Conservation (phyloP, 2,888 invertebrate genomes). For the Aradus depressus region DNA sequence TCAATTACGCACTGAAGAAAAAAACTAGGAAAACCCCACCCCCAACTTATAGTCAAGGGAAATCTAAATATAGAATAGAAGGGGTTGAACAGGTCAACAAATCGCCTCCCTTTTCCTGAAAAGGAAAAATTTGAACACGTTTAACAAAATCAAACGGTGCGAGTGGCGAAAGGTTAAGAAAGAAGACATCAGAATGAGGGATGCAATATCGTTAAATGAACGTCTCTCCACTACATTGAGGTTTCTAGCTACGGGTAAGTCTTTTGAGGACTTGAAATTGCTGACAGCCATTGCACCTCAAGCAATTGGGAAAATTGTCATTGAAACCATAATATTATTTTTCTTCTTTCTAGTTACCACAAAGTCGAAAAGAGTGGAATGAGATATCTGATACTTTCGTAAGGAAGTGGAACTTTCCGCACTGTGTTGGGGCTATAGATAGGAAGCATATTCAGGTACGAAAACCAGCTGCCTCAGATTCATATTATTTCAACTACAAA, state of each 20-base stretch:
- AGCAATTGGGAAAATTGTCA: too few relatives aligned
- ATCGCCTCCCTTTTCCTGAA: too few relatives aligned
- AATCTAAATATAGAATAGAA: too few relatives aligned
- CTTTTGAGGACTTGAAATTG: constrained; percentile 12
- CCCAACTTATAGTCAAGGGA: too few relatives aligned
- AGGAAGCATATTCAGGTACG: constrained; percentile 27
- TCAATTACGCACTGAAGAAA: too few relatives aligned
- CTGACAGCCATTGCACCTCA: too few relatives aligned
- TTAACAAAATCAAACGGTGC: too few relatives aligned
- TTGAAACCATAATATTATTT: too few relatives aligned
- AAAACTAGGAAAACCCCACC: too few relatives aligned
- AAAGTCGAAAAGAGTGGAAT: constrained; percentile 6
- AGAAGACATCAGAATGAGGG: constrained; percentile 13
- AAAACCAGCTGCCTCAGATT: constrained; percentile 28
- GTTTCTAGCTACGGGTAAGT: constrained; percentile 20
- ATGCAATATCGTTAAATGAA: constrained; percentile 14
- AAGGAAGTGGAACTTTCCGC: constrained; percentile 29
- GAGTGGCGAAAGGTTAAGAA: too few relatives aligned
- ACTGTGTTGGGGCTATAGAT: constrained; percentile 28
- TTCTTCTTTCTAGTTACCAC: constrained; percentile 11
- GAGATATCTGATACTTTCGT: background rate
- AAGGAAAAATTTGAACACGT: too few relatives aligned
- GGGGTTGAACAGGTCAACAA: too few relatives aligned
- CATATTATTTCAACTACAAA: constrained; percentile 30
- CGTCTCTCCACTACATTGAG: constrained; percentile 12